Evolutionary conservation across 2,888 invertebrate species (phyloP).

Genomic region (Poecilus cupreus): DNA sequence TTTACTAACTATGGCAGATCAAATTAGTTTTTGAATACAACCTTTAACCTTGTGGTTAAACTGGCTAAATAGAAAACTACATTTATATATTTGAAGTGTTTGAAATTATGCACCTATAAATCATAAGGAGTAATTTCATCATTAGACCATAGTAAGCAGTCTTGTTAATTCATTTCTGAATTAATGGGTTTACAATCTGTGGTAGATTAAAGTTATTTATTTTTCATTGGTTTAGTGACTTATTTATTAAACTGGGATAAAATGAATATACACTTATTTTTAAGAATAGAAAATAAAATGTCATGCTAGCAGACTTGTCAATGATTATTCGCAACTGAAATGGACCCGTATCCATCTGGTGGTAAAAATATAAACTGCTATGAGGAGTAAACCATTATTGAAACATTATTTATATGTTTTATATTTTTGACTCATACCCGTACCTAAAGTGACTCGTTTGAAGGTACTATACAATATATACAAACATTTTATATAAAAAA

Average conservation of each 20-base stretch:
- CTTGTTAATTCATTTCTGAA: neutral
- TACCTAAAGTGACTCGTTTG: too few relatives aligned
- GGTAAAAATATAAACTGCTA: too few relatives aligned
- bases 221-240: slow-evolving; percentile 2
- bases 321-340: too few relatives aligned
- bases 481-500: too few relatives aligned
- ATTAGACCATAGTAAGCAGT: neutral
- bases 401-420: too few relatives aligned
- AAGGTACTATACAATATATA: too few relatives aligned
- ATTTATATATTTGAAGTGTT: too few relatives aligned
- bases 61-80: slow-evolving; percentile 11
- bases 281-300: neutral
- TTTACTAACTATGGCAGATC: slow-evolving; percentile 43
- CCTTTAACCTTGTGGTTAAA: slow-evolving; percentile 30
- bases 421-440: too few relatives aligned
- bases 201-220: neutral
- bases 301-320: slow-evolving; percentile 31
- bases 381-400: too few relatives aligned
- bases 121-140: too few relatives aligned
- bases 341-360: too few relatives aligned
- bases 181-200: slow-evolving; percentile 21
- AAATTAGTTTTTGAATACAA: slow-evolving; percentile 11
- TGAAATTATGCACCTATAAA: too few relatives aligned
- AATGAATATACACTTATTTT: neutral
- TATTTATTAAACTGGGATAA: neutral